Evolutionary conservation across 2,113 vertebrate species (phyloP), one percentile per base, ranked within the genome.

Genomic region (Actenoides hombroni): DNA sequence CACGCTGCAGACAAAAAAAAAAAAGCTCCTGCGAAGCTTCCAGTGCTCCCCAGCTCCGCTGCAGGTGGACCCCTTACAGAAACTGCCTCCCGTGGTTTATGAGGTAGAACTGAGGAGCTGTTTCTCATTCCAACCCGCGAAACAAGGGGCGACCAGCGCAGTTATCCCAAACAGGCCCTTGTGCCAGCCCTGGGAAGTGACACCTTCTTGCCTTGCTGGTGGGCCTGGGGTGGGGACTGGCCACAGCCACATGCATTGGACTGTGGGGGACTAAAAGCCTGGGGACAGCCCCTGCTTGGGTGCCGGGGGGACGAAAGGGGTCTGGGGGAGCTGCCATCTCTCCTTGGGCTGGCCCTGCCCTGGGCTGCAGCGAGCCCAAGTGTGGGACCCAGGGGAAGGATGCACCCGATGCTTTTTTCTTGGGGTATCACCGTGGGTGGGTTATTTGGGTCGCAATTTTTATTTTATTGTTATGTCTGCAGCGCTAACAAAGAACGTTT

Each of bases 211-310:
- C 24, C 31, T 85, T 86, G 54, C 35, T 65, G 29, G 16, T 18
- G 21, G 21, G 20, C 6, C 16, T 2, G 1, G 76, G 37, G 40
- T 17, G 29, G 54, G 35, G 31, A n/a, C 70, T 0, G 2, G 29
- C n/a, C n/a, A 6, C 39, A 48, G 28, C 40, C 40, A n/a, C 7
- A 0, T 2, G 0, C 9, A 6, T 17, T 74, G 80, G 46, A 31
- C 56, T 33, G 15, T 2, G 10, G 6, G 44, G 48, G 51, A 44
- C 28, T 33, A 21, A 82, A 84, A 70, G 12, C 6, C 0, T 0
- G 48, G 4, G 63, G 28, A 9, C 44, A 81, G 21, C 5, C 18
- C 9, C 28, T 74, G 23, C 35, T 39, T 1, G 3, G n/a, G 25
- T 61, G 40, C 19, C 21, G 19, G 69, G 59, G 59, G 37, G 9